Evolutionary conservation across 1,140 invertebrate genomes (phyloP), one percentile per base, ranked within the genome.

Genomic region (Pseudomyrmex cubaensis): DNA sequence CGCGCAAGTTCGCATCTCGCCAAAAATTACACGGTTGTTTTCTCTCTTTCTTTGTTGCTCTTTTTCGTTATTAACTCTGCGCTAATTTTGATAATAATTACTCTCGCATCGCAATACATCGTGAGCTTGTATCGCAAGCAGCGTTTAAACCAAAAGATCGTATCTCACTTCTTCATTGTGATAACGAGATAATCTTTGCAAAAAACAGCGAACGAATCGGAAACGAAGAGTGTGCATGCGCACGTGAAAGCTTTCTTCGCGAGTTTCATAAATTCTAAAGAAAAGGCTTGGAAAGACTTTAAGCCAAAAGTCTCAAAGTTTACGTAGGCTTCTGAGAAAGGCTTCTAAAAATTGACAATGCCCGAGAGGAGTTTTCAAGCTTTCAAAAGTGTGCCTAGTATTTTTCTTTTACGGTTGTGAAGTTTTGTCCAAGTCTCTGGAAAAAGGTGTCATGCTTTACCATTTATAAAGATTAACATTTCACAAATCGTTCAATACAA

Each of bases 1-100:
- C n/a, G 62, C 46, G 46, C 17, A 80, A 57, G 46, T 66, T 46
- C 66, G 54, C 63, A 9, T 9, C 67, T 25, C 44, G 25, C 35
- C 52, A 54, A 69, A 85, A 86, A 86, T 86, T 86, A 86, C 72
- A 62, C 10, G 48, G 17, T 10, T 17, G 20, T 22, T 73, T 57
- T 25, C 50, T 22, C 52, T 62, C 17, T 22, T 22, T 72, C 20
- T 25, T 22, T 17, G n/a, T 61, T 9, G 3, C 3, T 25, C 20
- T 25, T 52, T 52, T 52, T 52, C 7, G 62, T 59, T 61, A 86
- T 82, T 67, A 85, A 64, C 46, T 86, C 35, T 70, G 63, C 20
- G 50, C 61, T 22, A 10, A 59, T 50, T 84, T 85, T 35, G 17
- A 22, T 56, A 15, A 54, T 52, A 84, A 85, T 89, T 83, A 83